Conservation (phyloP, 2,797 vertebrate genomes). For the Esox masquinongy region DNA sequence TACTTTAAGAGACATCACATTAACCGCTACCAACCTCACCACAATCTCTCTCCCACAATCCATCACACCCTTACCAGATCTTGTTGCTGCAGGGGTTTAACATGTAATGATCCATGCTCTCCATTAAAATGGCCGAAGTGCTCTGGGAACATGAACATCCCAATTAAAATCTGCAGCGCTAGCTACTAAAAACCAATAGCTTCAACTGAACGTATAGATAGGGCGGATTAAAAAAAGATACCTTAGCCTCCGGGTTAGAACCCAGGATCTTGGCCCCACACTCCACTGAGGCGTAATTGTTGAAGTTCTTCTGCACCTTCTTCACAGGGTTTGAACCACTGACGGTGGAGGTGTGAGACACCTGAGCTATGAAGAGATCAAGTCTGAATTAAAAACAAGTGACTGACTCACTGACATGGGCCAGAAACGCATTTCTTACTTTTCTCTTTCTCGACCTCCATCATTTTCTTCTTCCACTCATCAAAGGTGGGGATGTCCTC, state of each 20-base stretch:
- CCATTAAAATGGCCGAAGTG: slow-evolving; percentile 93
- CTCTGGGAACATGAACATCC: slow-evolving; percentile 73
- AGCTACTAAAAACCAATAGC: not conserved
- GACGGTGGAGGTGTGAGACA: slow-evolving; percentile 82
- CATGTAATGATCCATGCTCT: slow-evolving; percentile 98
- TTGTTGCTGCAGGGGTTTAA: slow-evolving; percentile 97
- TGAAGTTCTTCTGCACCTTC: slow-evolving; percentile 93
- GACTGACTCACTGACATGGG: not conserved
- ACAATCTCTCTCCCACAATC: too few species aligned
- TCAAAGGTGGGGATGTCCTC: slow-evolving; percentile 97
- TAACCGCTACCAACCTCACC: not conserved
- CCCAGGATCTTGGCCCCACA: slow-evolving; percentile 97
- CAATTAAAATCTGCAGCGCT: not conserved
- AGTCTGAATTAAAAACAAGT: not conserved
- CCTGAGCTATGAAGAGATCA: slow-evolving; percentile 73
- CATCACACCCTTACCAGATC: slow-evolving; percentile 83
- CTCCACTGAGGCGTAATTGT: slow-evolving; percentile 97
- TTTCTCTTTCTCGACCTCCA: slow-evolving; percentile 97
- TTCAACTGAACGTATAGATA: not conserved
- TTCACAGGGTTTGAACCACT: slow-evolving; percentile 79
- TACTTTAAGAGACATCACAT: not conserved
- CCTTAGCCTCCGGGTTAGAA: slow-evolving; percentile 94
- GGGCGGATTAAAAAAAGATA: slow-evolving; percentile 54
- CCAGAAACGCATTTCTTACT: slow-evolving; percentile 70
- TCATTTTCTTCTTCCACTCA: slow-evolving; percentile 95